Conservation (phyloP, 2,113 vertebrate genomes). For the Aphyosemion australe region DNA sequence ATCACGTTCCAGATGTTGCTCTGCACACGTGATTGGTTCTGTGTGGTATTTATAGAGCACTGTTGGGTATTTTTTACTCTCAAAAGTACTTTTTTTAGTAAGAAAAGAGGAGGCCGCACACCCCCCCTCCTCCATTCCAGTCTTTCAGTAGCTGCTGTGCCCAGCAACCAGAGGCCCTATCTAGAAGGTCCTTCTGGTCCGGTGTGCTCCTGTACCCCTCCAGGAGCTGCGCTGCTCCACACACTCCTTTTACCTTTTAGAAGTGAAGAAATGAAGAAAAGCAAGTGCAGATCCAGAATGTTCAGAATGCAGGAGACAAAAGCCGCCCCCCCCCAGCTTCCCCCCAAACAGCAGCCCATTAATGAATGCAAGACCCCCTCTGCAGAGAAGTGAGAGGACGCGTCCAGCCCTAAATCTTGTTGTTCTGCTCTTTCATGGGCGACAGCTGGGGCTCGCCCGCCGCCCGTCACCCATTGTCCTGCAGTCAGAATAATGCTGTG, state of each 20-base stretch:
- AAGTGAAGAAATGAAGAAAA: slow-evolving; percentile 50
- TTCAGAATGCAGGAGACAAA: slow-evolving; percentile 74
- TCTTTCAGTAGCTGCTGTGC: slow-evolving; percentile 77
- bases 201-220: slow-evolving; percentile 26
- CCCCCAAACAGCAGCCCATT: slow-evolving; percentile 71
- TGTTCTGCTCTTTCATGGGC: slow-evolving; percentile 92
- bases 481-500: slow-evolving; percentile 91
- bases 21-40: not conserved
- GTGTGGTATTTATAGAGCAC: slow-evolving; percentile 8
- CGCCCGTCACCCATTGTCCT: slow-evolving; percentile 90
- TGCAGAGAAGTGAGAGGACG: slow-evolving; percentile 83
- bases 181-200: slow-evolving; percentile 38
- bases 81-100: slow-evolving; percentile 23
- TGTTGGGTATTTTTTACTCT: slow-evolving; percentile 29
- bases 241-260: slow-evolving; percentile 48
- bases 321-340: slow-evolving; percentile 21
- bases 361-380: slow-evolving; percentile 88
- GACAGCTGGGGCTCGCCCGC: slow-evolving; percentile 94
- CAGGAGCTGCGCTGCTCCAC: slow-evolving; percentile 59
- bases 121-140: slow-evolving; percentile 75
- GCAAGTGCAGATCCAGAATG: slow-evolving; percentile 46
- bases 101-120: slow-evolving; percentile 44
- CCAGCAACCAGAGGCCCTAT: slow-evolving; percentile 78
- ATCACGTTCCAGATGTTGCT: slow-evolving; percentile 17
- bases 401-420: slow-evolving; percentile 94